Percentiles rank a stretch among this genome's conserved stretches.
phyloP scores from a whole-genome alignment of 2,113 vertebrate species.

The Vimba vimba region DNA sequence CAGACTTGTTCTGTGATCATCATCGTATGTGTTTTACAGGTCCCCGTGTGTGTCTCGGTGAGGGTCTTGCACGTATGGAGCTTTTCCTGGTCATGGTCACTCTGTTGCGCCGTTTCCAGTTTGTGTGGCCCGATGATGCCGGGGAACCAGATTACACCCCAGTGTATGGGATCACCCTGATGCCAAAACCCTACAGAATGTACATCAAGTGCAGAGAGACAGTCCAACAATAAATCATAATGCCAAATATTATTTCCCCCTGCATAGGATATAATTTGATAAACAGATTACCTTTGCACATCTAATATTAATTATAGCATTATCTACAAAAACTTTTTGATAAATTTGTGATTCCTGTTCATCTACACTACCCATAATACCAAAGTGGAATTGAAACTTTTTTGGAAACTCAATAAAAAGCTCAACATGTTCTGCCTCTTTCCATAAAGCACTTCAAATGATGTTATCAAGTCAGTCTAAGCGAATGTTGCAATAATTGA shows the following conservation, averaged over 20 bases:
- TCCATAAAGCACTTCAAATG: too few relatives aligned
- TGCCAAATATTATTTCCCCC: background rate
- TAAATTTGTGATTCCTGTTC: background rate
- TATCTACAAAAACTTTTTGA: background rate
- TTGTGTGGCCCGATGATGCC: slow-evolving; percentile 57
- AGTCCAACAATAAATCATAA: slow-evolving; percentile 15
- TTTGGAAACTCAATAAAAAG: too few relatives aligned
- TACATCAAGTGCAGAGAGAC: slow-evolving; percentile 43
- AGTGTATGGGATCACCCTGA: slow-evolving; percentile 43
- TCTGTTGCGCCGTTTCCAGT: slow-evolving; percentile 56
- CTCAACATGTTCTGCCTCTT: too few relatives aligned
- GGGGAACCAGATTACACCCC: slow-evolving; percentile 55
- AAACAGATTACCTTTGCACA: background rate
- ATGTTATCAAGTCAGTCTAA: too few relatives aligned
- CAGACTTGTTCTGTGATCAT: background rate
- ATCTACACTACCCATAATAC: background rate
- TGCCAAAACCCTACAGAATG: slow-evolving; percentile 58
- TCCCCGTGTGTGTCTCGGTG: slow-evolving; percentile 53
- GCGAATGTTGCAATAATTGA: too few relatives aligned
- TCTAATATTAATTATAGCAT: background rate
- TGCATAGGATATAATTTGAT: background rate
- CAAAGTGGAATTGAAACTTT: background rate
- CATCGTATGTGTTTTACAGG: background rate
- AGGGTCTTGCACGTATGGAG: slow-evolving; percentile 54
- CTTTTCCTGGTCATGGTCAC: slow-evolving; percentile 46